These are phyloP conservation scores for Sarcophaga variegata DNA, from an alignment of 2,888 invertebrate species.

Conservation along the genomic window DNA sequence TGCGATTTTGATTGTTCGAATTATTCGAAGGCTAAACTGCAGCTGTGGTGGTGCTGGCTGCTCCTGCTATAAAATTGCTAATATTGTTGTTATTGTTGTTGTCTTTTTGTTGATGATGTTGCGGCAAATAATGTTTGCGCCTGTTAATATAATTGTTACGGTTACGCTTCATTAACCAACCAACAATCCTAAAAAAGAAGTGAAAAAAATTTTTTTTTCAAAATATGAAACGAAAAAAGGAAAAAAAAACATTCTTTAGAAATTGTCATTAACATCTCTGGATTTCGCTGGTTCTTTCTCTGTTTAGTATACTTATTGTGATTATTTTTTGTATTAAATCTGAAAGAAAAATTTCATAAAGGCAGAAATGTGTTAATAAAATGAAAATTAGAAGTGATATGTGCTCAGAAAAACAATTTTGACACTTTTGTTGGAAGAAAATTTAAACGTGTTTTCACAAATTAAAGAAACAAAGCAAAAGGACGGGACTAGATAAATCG, in stretches of 20 bases:
- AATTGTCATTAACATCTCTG: constrained; percentile 2
- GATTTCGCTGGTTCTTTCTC: neutral
- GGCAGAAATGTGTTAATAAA: neutral
- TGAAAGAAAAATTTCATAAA: neutral
- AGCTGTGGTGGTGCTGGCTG: neutral
- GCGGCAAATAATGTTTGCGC: neutral
- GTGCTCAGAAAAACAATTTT: too few relatives aligned
- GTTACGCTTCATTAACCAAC: neutral
- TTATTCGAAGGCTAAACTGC: neutral
- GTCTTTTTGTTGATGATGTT: neutral
- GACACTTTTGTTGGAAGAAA: too few relatives aligned
- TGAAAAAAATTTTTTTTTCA: too few relatives aligned
- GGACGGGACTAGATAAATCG: too few relatives aligned
- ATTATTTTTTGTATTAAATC: neutral
- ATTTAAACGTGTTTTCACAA: too few relatives aligned
- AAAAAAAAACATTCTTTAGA: neutral
- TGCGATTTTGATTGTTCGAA: neutral
- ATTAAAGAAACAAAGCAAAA: too few relatives aligned
- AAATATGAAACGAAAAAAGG: too few relatives aligned
- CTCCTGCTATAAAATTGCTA: neutral
- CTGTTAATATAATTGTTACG: constrained; percentile 21
- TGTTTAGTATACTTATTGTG: neutral
- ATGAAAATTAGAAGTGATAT: neutral
- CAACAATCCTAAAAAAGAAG: neutral
- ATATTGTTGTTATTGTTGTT: constrained; percentile 1